Evolutionary conservation across 1,140 invertebrate genomes (phyloP).

Genomic region (Drosophila orena): DNA sequence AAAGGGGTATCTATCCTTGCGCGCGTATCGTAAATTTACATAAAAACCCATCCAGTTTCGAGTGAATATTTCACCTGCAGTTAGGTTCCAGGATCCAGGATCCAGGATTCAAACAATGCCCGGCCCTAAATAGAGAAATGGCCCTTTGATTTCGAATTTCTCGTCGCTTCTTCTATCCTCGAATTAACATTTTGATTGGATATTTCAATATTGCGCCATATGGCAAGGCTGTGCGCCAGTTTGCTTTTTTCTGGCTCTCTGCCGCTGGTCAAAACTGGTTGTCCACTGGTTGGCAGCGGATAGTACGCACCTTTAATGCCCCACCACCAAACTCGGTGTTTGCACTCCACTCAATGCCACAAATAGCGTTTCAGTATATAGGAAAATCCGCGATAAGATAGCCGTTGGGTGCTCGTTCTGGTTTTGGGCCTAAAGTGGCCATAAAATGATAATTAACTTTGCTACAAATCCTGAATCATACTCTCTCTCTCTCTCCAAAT

Average conservation of each 20-base stretch:
- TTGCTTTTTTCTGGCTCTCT: constrained; percentile 14
- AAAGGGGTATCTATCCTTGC: constrained; percentile 19
- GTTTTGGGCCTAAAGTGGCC: neutral
- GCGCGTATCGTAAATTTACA: constrained; percentile 22
- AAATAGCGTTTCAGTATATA: constrained; percentile 2
- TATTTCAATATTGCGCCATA: constrained; percentile 82
- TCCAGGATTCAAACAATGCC: constrained; percentile 24
- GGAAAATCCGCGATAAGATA: constrained; percentile 38
- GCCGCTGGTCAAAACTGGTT: constrained; percentile 38
- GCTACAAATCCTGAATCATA: constrained; percentile 1
- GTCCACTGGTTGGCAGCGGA: constrained; percentile 1
- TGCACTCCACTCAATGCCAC: constrained; percentile 34
- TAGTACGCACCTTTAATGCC: constrained; percentile 44
- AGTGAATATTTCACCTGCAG: constrained; percentile 30
- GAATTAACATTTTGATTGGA: constrained; percentile 84
- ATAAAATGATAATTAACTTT: constrained; percentile 22
- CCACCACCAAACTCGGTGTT: constrained; percentile 25
- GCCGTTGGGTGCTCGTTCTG: constrained; percentile 9
- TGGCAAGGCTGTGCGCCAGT: constrained; percentile 49
- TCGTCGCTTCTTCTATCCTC: constrained; percentile 33
- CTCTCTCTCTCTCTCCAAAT: too few relatives aligned
- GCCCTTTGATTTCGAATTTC: constrained; percentile 32
- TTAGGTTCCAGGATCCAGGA: neutral
- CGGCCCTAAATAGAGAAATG: neutral
- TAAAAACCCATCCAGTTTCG: constrained; percentile 36